Conservation (phyloP, 2,888 invertebrate genomes). For the Glaucopsyche alexis region DNA sequence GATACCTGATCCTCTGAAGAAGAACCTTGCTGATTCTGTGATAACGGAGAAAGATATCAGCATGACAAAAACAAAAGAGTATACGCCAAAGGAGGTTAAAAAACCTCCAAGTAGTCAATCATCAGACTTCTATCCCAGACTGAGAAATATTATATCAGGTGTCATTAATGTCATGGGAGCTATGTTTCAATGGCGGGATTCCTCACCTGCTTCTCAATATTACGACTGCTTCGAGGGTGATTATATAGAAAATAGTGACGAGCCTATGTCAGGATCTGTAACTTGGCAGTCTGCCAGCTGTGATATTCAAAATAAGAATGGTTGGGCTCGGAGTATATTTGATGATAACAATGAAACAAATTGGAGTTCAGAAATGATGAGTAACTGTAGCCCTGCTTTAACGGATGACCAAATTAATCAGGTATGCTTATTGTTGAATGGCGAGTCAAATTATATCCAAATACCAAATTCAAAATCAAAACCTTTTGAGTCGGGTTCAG, state of each 20-base stretch:
- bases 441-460: constrained; percentile 44
- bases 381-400: constrained; percentile 52
- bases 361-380: constrained; percentile 53
- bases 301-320: constrained; percentile 62
- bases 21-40: constrained; percentile 66
- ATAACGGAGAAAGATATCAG: constrained; percentile 45
- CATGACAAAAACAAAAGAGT: constrained; percentile 38
- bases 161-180: constrained; percentile 60
- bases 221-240: constrained; percentile 53
- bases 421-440: constrained; percentile 52
- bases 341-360: constrained; percentile 44
- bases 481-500: constrained; percentile 56
- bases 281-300: constrained; percentile 59
- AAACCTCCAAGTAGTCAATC: constrained; percentile 40
- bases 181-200: constrained; percentile 55
- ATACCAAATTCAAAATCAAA: constrained; percentile 40
- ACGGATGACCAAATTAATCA: constrained; percentile 60
- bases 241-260: constrained; percentile 36
- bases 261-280: constrained; percentile 49
- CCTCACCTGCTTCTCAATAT: constrained; percentile 48
- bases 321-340: constrained; percentile 47
- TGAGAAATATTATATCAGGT: constrained; percentile 59
- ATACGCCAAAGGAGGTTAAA: constrained; percentile 32
- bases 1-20: constrained; percentile 63
- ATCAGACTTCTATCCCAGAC: constrained; percentile 46